phyloP scores from a whole-genome alignment of 2,888 invertebrate species.

The Luperina nickerlii region DNA sequence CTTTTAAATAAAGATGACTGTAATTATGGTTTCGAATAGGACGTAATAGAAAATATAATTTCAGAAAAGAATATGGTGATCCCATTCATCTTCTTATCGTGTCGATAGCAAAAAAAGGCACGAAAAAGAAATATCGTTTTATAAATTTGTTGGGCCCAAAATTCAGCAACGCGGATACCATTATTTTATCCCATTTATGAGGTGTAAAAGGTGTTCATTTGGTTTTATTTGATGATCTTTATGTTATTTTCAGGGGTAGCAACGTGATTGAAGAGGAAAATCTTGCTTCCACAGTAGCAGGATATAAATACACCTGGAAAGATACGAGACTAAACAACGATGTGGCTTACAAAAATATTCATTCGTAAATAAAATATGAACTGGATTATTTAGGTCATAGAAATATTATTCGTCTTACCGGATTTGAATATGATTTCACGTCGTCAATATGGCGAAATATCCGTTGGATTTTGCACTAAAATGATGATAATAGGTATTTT shows the following conservation, averaged over 20 bases:
- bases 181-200: neutral
- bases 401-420: slow-evolving; percentile 15
- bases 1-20: neutral
- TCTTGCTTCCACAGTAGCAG: slow-evolving; percentile 72
- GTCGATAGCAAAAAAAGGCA: neutral
- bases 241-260: slow-evolving; percentile 71
- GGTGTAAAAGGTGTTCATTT: neutral
- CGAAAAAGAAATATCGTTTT: neutral
- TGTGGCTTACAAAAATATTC: slow-evolving; percentile 79
- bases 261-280: slow-evolving; percentile 85
- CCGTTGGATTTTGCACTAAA: neutral
- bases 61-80: neutral
- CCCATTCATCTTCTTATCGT: too few relatives aligned
- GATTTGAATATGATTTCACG: neutral
- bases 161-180: neutral
- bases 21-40: neutral
- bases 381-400: slow-evolving; percentile 1
- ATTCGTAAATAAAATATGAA: slow-evolving; percentile 67
- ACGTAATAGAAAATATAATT: neutral
- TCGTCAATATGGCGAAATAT: neutral
- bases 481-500: neutral
- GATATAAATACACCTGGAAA: slow-evolving; percentile 72
- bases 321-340: slow-evolving; percentile 69
- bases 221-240: neutral
- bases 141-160: neutral